Evolutionary conservation across 1,140 invertebrate genomes (phyloP).

Genomic region (Ruditapes philippinarum): DNA sequence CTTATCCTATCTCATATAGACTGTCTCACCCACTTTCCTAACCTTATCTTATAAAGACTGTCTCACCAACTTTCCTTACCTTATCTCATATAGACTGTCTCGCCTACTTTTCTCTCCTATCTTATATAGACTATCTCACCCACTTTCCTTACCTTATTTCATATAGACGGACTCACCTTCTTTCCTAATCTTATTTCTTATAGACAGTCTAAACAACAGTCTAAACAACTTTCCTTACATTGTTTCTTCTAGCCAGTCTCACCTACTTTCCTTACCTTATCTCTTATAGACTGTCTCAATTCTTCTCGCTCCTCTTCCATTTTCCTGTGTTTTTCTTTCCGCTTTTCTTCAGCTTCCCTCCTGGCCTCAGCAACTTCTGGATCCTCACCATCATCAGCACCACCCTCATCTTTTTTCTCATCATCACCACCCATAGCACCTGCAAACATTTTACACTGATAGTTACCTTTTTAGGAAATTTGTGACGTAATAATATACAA

Average conservation of each 20-base stretch:
- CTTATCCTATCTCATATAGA: not conserved
- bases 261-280: slow-evolving; percentile 98
- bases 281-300: slow-evolving; percentile 98
- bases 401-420: slow-evolving; percentile 93
- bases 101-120: too few species aligned
- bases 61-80: too few species aligned
- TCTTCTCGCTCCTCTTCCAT: slow-evolving; percentile 99
- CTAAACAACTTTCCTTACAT: too few species aligned
- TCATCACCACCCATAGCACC: slow-evolving; percentile 96
- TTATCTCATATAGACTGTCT: not conserved
- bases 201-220: slow-evolving; percentile 96
- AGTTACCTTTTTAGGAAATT: too few species aligned
- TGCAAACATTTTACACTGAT: too few species aligned
- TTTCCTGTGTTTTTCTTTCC: slow-evolving; percentile 98
- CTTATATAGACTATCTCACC: too few species aligned
- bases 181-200: slow-evolving; percentile 98
- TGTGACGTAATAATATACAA: too few species aligned
- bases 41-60: not conserved
- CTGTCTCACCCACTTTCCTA: not conserved
- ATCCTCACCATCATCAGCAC: slow-evolving; percentile 89
- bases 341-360: slow-evolving; percentile 95
- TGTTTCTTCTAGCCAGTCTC: too few species aligned
- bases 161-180: too few species aligned
- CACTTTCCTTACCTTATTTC: too few species aligned
- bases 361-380: slow-evolving; percentile 97